phyloP scores from a whole-genome alignment of 2,113 vertebrate genomes.

The Limanda limanda region DNA sequence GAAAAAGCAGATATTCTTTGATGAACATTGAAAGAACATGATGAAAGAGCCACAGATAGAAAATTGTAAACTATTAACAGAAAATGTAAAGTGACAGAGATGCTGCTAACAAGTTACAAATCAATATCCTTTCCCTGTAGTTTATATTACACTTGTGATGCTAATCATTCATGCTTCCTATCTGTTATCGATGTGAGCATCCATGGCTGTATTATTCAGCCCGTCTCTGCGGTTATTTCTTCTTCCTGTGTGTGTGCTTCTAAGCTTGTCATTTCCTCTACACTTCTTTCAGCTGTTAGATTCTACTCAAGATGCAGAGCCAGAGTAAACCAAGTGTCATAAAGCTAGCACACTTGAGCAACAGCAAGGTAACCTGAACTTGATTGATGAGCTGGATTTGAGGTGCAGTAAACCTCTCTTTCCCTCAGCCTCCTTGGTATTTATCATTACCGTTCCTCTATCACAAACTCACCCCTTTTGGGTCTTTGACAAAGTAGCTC shows the following conservation, averaged over 20 bases:
- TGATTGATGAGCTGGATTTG: background rate
- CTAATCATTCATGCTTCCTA: conserved; percentile 5
- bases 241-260: background rate
- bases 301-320: background rate
- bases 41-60: background rate
- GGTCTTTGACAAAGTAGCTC: conserved; percentile 98
- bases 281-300: background rate
- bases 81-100: conserved; percentile 5
- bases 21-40: background rate
- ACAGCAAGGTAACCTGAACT: background rate
- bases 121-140: conserved; percentile 8
- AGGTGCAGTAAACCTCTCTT: background rate
- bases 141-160: conserved; percentile 8
- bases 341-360: background rate
- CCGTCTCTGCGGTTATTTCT: background rate
- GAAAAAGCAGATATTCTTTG: background rate
- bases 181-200: conserved; percentile 3
- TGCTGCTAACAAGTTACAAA: background rate
- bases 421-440: background rate
- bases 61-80: background rate
- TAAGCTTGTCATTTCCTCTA: background rate
- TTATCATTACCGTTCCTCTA: background rate
- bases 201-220: conserved; percentile 10
- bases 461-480: conserved; percentile 87
- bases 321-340: background rate